Evolutionary conservation across 2,113 vertebrate species (phyloP), one percentile per base, ranked within the genome.

Genomic region (Pelecanoides urinatrix): DNA sequence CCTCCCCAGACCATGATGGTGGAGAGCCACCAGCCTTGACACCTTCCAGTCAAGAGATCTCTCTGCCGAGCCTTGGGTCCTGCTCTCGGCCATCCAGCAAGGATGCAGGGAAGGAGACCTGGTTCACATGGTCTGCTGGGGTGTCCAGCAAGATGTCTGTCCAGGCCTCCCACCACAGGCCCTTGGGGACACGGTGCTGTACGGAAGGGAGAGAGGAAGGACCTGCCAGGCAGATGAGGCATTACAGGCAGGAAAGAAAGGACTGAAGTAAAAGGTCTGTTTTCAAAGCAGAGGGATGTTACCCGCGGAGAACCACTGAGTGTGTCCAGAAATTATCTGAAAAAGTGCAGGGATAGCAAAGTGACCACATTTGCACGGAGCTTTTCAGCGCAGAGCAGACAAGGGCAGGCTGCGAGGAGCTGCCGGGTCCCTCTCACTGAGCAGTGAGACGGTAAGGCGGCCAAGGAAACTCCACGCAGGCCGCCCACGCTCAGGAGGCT

Each of bases 311-410:
- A 87, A 21, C 17, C 61, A 53, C 0, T 8, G 49, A 80, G 17
- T 16, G 29, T 47, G 44, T 38, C n/a, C 71, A 61, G 66, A 91
- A 61, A 47, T 58, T 2, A 36, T 7, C 63, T 76, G 62, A 65
- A 47, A 85, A 86, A 75, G 30, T 26, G 34, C 40, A 62, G 14
- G 32, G 27, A 20, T 40, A 58, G 47, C 56, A 38, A 62, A 84
- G 25, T 21, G 34, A 29, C 36, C 4, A 0, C 0, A 2, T 56
- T 47, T 82, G 56, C 65, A 70, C 34, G 0, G 7, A 71, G 52
- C 25, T 59, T 21, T 85, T 62, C 58, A 78, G 59, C 81, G 52
- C 32, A 76, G 8, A 89, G 14, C 23, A 65, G 50, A 27, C 11
- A 25, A 61, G 23, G 22, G 10, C 63, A 71, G 50, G 59, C 75